These are phyloP conservation scores for Porites cylindrica DNA, from an alignment of 92 coral and sea anemone genomes.

Conservation along the genomic window DNA sequence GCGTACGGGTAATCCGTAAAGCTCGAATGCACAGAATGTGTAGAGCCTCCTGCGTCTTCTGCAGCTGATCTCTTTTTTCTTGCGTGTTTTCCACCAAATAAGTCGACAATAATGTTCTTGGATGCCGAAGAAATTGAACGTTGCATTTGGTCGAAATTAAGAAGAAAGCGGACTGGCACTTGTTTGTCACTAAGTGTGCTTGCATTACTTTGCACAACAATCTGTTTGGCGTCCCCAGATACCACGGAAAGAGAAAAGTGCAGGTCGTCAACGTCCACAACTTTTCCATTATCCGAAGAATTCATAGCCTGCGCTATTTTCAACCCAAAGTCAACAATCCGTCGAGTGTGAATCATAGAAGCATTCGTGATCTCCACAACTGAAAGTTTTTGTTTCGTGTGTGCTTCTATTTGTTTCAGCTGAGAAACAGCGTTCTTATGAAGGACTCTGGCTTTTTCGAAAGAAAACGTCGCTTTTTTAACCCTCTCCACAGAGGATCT, in stretches of 20 bases:
- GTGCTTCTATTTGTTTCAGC: background rate
- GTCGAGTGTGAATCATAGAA: slow-evolving; percentile 17
- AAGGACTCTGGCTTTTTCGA: slow-evolving; percentile 22
- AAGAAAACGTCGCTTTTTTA: slow-evolving; percentile 12
- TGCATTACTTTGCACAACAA: background rate
- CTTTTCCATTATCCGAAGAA: background rate
- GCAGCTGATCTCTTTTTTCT: slow-evolving; percentile 1
- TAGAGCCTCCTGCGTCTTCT: background rate
- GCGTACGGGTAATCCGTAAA: slow-evolving; percentile 17
- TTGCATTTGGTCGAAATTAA: slow-evolving; percentile 25
- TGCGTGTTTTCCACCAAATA: slow-evolving; percentile 10
- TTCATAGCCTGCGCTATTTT: slow-evolving; percentile 19
- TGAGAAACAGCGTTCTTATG: background rate
- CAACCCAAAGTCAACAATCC: slow-evolving; percentile 26
- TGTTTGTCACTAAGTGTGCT: background rate
- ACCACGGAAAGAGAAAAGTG: background rate
- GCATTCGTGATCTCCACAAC: slow-evolving; percentile 28
- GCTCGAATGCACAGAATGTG: background rate
- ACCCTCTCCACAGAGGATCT: slow-evolving; percentile 7
- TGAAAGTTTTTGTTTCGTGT: slow-evolving; percentile 11
- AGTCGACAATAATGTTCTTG: background rate
- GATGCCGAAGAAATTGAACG: slow-evolving; percentile 19
- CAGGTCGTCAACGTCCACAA: slow-evolving; percentile 16
- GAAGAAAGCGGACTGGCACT: slow-evolving; percentile 7
- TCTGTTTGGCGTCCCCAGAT: background rate